These are phyloP conservation scores for Cairina moschata DNA, from an alignment of 2,113 vertebrate genomes.

Conservation along the genomic window DNA sequence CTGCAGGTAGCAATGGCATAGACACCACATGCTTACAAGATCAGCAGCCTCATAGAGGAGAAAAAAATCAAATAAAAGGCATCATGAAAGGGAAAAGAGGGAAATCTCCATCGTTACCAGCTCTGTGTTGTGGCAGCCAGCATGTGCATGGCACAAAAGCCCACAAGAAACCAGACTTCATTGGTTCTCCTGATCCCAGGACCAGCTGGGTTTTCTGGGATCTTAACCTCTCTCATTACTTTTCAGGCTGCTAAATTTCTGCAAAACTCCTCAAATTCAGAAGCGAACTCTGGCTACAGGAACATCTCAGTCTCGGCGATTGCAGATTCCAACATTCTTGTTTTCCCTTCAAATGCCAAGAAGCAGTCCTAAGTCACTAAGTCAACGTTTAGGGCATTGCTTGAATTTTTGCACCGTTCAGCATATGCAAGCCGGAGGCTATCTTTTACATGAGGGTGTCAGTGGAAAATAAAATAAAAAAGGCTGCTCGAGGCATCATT, in stretches of 20 bases:
- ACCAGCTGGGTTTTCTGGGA: neutral
- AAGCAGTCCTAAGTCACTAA: neutral
- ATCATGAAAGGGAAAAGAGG: neutral
- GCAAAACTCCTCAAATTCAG: neutral
- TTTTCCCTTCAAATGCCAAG: neutral
- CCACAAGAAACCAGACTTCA: neutral
- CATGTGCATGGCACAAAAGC: neutral
- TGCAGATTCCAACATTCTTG: neutral
- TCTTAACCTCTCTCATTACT: neutral
- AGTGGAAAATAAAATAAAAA: neutral
- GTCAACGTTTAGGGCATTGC: neutral
- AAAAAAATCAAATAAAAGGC: neutral
- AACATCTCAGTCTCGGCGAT: neutral
- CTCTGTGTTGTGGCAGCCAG: rapidly evolving
- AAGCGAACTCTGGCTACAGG: neutral
- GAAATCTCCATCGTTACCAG: neutral
- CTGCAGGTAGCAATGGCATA: neutral
- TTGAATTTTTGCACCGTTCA: neutral
- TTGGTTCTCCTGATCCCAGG: neutral
- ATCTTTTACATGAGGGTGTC: neutral
- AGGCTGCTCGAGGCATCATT: neutral
- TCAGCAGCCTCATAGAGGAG: neutral
- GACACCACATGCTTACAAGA: neutral
- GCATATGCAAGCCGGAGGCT: neutral
- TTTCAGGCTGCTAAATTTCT: neutral